Base-by-base conservation (phyloP, 2,888 invertebrate genomes). In the Drosophila planitibia region DNA sequence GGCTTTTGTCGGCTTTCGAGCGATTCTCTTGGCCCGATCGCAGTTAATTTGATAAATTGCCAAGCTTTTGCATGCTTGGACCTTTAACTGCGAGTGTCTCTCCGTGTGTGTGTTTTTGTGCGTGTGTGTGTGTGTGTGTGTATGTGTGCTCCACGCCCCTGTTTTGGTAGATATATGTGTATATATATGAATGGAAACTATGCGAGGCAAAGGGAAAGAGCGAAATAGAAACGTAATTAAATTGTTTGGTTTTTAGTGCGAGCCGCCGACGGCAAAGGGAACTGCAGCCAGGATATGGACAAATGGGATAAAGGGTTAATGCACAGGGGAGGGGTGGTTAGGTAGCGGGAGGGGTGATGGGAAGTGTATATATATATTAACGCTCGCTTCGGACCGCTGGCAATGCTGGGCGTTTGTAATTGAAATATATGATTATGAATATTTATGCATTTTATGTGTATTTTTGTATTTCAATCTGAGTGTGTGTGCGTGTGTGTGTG, bases 401-500 rank as follows among this genome's bases (percentile, higher is more conserved):
- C 68, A 60, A 59, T 51, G 65, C 49, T 61, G 80, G 69, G 66
- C 80, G 54, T 28, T 47, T 78, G 83, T 92, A 92, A 92, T 92
- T 92, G 92, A 92, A 92, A 92, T 92, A 91, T 92, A 92, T 92
- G 85, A 91, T 91, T 91, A 92, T 92, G 89, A 91, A 92, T 91
- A 92, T 92, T 92, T 92, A 92, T 92, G 91, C 74, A 83, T 89
- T 82, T 78, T 35, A 64, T 74, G 53, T 76, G 44, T 61, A 47
- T 47, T 47, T 25, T 16, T 25, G 22, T 47, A 47, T 25, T 37
- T 37, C 16, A 7, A 37, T 19, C 6, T 16, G 16, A 6, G 0
- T 16, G 37, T 37, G 37, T 37, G 16, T 37, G 52, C 30, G 22
- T 22, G 37, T 32, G 19, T 47, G 33, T 47, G 44, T 66, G 30